These are phyloP conservation scores for Cynopterus brachyotis DNA, from an alignment of 2,113 vertebrate species.

Conservation along the genomic window DNA sequence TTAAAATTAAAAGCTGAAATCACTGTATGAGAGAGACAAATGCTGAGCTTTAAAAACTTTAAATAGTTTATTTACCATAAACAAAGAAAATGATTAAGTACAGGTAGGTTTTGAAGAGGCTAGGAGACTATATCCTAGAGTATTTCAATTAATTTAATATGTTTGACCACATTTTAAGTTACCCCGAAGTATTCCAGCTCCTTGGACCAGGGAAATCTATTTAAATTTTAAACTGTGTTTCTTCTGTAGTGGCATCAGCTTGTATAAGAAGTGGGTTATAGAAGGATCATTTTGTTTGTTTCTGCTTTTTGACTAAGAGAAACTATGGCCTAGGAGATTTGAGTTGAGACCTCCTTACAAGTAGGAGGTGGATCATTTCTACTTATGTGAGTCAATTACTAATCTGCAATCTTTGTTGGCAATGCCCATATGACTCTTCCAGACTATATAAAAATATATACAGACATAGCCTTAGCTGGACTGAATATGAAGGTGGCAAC, in stretches of 20 bases:
- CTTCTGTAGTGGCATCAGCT: background rate
- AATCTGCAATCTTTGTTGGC: background rate
- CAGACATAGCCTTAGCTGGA: background rate
- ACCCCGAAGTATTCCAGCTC: background rate
- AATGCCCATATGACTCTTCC: background rate
- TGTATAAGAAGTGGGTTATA: background rate
- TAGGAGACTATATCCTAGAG: background rate
- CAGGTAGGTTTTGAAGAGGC: background rate
- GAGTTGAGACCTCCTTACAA: too few species aligned
- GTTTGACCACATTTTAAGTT: slow-evolving; percentile 26
- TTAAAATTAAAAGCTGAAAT: background rate
- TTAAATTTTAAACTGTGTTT: background rate
- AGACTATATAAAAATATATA: background rate
- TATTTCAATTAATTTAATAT: background rate
- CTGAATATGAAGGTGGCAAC: background rate
- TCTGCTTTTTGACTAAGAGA: too few species aligned
- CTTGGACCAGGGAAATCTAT: background rate
- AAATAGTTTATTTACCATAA: background rate
- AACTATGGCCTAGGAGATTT: too few species aligned
- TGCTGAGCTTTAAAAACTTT: background rate
- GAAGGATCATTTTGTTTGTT: background rate
- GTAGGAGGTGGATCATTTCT: background rate
- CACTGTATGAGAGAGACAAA: background rate
- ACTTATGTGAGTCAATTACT: background rate
- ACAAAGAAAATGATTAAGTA: slow-evolving; percentile 38